Percentiles rank a stretch among this genome's conserved stretches.
phyloP scores from a whole-genome alignment of 1,140 invertebrate species.

The Polyergus mexicanus region DNA sequence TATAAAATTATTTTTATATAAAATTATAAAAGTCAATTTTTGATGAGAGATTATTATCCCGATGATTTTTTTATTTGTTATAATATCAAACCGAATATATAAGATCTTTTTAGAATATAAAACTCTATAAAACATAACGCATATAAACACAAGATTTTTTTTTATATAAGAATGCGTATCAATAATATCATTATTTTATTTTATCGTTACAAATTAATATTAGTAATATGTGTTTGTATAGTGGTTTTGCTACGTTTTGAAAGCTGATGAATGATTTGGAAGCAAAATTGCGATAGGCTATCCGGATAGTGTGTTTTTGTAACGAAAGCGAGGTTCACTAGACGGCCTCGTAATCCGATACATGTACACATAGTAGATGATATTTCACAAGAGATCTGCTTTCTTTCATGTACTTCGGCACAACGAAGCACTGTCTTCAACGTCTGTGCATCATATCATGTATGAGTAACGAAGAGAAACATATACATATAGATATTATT shows the following conservation, averaged over 20 bases:
- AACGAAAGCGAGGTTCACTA: slow-evolving; percentile 46
- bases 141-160: background rate
- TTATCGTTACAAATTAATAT: background rate
- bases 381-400: slow-evolving; percentile 55
- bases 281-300: slow-evolving; percentile 19
- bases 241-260: background rate
- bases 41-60: background rate
- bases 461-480: slow-evolving; percentile 22
- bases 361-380: slow-evolving; percentile 49
- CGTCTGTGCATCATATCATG: background rate
- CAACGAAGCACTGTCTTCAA: slow-evolving; percentile 51
- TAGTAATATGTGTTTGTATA: too few relatives aligned
- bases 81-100: background rate
- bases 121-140: background rate
- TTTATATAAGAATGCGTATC: background rate
- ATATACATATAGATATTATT: background rate
- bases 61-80: background rate
- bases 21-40: background rate
- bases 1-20: background rate
- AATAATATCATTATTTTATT: background rate
- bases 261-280: slow-evolving; percentile 13
- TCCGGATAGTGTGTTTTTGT: slow-evolving; percentile 60
- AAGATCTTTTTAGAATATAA: background rate
- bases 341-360: slow-evolving; percentile 57
- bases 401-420: slow-evolving; percentile 29